Evolutionary conservation across 1,140 invertebrate species (phyloP).

Genomic region (Neodiprion pinetum): DNA sequence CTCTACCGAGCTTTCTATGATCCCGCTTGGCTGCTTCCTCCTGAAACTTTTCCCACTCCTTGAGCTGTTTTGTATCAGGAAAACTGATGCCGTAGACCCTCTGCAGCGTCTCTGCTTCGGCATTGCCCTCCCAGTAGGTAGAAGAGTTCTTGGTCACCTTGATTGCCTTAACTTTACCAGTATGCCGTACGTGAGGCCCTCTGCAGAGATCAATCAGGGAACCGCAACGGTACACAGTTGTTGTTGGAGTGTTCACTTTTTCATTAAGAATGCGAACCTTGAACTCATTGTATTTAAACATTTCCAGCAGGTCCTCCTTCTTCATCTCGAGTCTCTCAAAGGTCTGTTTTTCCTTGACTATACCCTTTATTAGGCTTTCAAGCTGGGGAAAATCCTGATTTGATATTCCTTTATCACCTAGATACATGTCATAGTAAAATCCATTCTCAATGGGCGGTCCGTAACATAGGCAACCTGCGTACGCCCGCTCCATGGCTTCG

Average conservation of each 20-base stretch:
- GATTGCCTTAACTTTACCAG: conserved; percentile 95
- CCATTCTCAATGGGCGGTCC: conserved; percentile 98
- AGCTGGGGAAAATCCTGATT: conserved; percentile 86
- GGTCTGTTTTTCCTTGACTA: conserved; percentile 93
- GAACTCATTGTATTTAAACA: conserved; percentile 98
- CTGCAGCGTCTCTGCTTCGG: conserved; percentile 92
- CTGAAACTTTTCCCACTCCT: conserved; percentile 97
- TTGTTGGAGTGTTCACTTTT: conserved; percentile 92
- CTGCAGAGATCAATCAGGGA: conserved; percentile 97
- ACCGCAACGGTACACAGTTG: conserved; percentile 97
- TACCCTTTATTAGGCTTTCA: conserved; percentile 86
- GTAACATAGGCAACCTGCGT: conserved; percentile 97
- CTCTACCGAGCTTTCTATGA: conserved; percentile 94
- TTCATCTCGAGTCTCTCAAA: conserved; percentile 97
- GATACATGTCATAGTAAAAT: conserved; percentile 98
- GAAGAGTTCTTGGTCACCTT: conserved; percentile 95
- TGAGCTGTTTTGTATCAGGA: conserved; percentile 94
- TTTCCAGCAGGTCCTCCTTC: conserved; percentile 94
- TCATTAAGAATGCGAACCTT: conserved; percentile 97
- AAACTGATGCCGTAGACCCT: conserved; percentile 98
- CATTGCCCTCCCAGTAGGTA: conserved; percentile 98
- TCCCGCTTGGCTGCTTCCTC: conserved; percentile 98
- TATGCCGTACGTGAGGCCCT: conserved; percentile 96
- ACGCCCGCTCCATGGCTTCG: conserved; percentile 95
- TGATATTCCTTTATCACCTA: conserved; percentile 85